Conservation (phyloP, 1,140 invertebrate species). For the Yoshiicerus persimilis region DNA sequence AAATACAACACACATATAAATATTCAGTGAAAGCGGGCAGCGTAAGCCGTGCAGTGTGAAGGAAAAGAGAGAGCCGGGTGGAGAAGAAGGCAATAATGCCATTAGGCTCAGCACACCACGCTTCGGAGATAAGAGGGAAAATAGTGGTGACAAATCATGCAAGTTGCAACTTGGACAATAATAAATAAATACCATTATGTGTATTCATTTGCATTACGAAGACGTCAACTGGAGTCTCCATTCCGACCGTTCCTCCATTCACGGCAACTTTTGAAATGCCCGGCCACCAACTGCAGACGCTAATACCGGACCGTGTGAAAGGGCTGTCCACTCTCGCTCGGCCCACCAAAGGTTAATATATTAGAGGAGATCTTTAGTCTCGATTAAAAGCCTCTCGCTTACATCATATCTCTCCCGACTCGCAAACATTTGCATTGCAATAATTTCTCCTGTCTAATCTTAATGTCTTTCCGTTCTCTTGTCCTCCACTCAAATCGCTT, state of each 20-base stretch:
- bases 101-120: neutral
- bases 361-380: neutral
- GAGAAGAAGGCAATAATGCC: neutral
- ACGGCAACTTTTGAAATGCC: too few relatives aligned
- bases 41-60: neutral
- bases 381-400: neutral
- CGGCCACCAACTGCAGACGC: too few relatives aligned
- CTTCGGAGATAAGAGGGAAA: slow-evolving; percentile 39
- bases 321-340: neutral
- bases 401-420: neutral
- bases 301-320: neutral
- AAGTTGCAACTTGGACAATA: slow-evolving; percentile 11
- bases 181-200: neutral
- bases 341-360: neutral
- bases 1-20: too few relatives aligned
- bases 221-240: neutral
- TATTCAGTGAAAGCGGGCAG: neutral
- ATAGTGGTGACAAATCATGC: slow-evolving; percentile 47
- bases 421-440: neutral
- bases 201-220: slow-evolving; percentile 16
- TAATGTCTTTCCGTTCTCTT: neutral
- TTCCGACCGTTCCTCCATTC: neutral
- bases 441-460: neutral
- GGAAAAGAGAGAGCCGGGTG: neutral
- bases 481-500: too few relatives aligned